phyloP scores from a whole-genome alignment of 2,113 vertebrate genomes.

The Polyodon spathula region DNA sequence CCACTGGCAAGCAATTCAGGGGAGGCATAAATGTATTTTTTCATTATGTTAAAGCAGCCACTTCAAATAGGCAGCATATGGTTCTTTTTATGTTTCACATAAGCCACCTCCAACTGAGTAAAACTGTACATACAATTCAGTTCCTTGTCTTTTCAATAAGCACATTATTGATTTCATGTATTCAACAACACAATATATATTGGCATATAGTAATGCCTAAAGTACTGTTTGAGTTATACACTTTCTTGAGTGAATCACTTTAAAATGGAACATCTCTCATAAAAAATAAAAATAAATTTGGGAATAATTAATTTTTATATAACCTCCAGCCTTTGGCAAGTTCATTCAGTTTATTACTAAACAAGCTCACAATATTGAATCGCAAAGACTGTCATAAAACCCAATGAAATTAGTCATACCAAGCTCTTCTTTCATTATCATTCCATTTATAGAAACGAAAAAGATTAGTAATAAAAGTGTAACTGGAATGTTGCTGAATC shows the following conservation, averaged over 20 bases:
- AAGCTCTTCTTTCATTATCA: conserved; percentile 15
- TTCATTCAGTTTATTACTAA: conserved; percentile 56
- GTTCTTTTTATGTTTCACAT: neutral
- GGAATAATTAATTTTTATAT: conserved; percentile 46
- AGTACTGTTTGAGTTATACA: neutral
- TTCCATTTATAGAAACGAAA: conserved; percentile 18
- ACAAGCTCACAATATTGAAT: conserved; percentile 39
- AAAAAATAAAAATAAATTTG: conserved; percentile 28
- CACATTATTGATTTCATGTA: conserved; percentile 4
- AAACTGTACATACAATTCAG: neutral
- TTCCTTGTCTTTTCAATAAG: neutral
- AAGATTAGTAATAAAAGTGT: neutral
- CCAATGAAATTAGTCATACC: conserved; percentile 27
- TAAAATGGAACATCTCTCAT: conserved; percentile 22
- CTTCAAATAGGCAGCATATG: conserved; percentile 4
- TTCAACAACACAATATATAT: neutral
- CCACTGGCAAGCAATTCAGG: conserved; percentile 14
- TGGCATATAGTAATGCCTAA: neutral
- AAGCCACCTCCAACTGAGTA: neutral
- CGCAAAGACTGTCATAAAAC: conserved; percentile 31
- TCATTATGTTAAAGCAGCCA: conserved; percentile 14
- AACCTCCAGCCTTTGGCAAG: conserved; percentile 48
- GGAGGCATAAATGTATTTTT: conserved; percentile 20
- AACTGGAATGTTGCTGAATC: too few species aligned
- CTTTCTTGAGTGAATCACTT: neutral